Evolutionary conservation across 2,888 invertebrate species (phyloP), one percentile per base, ranked within the genome.

Genomic region (Nephrocerus scutellatus): DNA sequence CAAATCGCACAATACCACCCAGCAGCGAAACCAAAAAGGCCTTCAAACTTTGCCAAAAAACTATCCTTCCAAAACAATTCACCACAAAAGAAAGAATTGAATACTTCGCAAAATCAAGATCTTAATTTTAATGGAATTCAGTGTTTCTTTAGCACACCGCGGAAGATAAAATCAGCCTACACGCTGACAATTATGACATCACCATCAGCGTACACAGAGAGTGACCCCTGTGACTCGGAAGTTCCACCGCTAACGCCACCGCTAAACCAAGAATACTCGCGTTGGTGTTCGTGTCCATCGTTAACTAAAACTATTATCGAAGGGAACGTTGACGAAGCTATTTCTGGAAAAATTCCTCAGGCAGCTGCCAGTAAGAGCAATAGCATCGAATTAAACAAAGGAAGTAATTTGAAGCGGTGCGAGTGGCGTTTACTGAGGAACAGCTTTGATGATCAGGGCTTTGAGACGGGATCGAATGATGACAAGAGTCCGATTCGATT

Each of bases 161-260:
- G 53, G 0, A 61, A 55, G 32, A 58, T 66, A 12, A 60, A 59
- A 40, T 53, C 58, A 0, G 60, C 56, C 1, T 65, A 65, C 18
- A 62, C 62, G 0, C 31, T 66, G 16, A 61, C 64, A 0, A 52
- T 54, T 7, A 47, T 63, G 47, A 52, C 56, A 1, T 56, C 65
- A 3, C 61, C 66, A 1, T 58, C 62, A 1, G 54, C 56, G 7
- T 50, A 50, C 15, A 43, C 52, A 8, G 59, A 57, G 36, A 63
- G 59, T 18, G 62, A 62, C 44, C 53, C 43, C 22, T 53, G 43
- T 4, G 57, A 55, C 1, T 23, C 47, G 2, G 54, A 62, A 30
- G 43, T 52, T 1, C 48, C 50, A 0, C 51, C 44, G n/a, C 41
- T 40, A n/a, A 46, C 55, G 1, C 20, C 50, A 18, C 31, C 48